Evolutionary conservation across 2,888 invertebrate genomes (phyloP), one percentile per base, ranked within the genome.

Genomic region (Malacosoma neustria): DNA sequence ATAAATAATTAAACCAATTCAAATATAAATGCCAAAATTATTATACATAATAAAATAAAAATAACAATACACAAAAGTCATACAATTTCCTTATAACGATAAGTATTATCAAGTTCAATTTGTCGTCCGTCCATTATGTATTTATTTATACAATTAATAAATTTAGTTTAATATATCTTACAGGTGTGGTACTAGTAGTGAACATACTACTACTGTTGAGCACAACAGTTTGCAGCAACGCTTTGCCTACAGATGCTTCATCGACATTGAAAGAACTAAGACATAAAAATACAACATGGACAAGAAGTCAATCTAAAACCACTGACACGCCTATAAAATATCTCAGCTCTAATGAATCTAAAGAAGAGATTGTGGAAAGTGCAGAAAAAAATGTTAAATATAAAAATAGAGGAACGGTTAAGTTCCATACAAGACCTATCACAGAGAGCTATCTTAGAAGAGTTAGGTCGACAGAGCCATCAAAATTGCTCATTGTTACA

Each of bases 111-210:
- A n/a, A n/a, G n/a, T n/a, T n/a, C n/a, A n/a, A n/a, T n/a, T n/a
- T n/a, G n/a, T n/a, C n/a, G n/a, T n/a, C n/a, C n/a, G n/a, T n/a
- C n/a, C n/a, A n/a, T n/a, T n/a, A n/a, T n/a, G n/a, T n/a, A n/a
- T n/a, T n/a, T n/a, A n/a, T n/a, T n/a, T n/a, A n/a, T n/a, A n/a
- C n/a, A n/a, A n/a, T n/a, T n/a, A n/a, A n/a, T n/a, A n/a, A n/a
- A n/a, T n/a, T n/a, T n/a, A n/a, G n/a, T n/a, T n/a, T n/a, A n/a
- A n/a, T n/a, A n/a, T n/a, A n/a, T n/a, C 36, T 84, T 84, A 29
- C 77, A 85, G 85, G 84, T 74, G 84, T 73, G 62, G 80, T 72
- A 61, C 55, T 81, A 72, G 74, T 82, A 79, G 76, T 81, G 44
- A 69, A 61, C 43, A 45, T 85, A 72, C 79, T 85, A 72, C 79